Conservation (phyloP, 2,113 vertebrate species). For the Cepphus grylle region DNA sequence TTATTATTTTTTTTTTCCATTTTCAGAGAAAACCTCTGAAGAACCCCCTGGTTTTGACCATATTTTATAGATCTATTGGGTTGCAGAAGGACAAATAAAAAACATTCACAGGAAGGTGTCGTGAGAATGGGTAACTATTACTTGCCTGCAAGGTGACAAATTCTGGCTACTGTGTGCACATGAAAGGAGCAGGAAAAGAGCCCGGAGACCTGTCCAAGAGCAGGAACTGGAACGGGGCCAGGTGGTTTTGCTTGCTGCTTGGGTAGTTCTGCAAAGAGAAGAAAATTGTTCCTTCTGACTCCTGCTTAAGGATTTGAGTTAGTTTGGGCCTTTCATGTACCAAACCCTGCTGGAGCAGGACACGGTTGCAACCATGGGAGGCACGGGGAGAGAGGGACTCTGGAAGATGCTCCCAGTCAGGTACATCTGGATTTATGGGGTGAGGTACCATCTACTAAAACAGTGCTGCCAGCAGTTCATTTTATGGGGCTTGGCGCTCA, state of each 20-base stretch:
- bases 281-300: neutral
- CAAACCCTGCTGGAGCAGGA: neutral
- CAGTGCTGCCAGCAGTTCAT: neutral
- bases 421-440: neutral
- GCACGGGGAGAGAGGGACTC: neutral
- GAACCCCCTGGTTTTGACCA: neutral
- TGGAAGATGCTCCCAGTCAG: neutral
- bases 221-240: neutral
- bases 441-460: neutral
- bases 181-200: neutral
- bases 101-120: neutral
- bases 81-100: slow-evolving; percentile 4
- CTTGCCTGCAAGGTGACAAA: slow-evolving; percentile 33
- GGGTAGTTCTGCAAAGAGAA: neutral
- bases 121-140: neutral
- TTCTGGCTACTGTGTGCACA: slow-evolving; percentile 21
- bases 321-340: neutral
- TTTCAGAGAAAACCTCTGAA: neutral
- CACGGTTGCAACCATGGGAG: neutral
- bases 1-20: neutral
- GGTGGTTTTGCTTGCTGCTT: neutral
- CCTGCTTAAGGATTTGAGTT: neutral
- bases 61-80: neutral
- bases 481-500: neutral
- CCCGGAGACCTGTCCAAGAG: neutral